phyloP scores from a whole-genome alignment of 2,113 vertebrate genomes.

The Copsychus sechellarum region DNA sequence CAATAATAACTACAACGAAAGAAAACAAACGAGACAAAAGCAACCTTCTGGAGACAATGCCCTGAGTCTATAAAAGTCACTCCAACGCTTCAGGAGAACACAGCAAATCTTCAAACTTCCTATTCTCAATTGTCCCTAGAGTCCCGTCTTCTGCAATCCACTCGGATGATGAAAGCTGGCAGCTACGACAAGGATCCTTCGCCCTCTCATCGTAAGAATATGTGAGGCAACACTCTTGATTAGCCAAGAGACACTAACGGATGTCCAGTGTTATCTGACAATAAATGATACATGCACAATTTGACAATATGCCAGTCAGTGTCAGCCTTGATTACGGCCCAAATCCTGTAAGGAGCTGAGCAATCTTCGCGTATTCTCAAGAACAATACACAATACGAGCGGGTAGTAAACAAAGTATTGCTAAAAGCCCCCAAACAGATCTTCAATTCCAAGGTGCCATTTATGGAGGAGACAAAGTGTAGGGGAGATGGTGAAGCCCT shows the following conservation, averaged over 20 bases:
- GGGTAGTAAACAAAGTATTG: not conserved
- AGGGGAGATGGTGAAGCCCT: slow-evolving; percentile 21
- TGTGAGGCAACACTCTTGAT: slow-evolving; percentile 48
- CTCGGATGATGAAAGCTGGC: slow-evolving; percentile 45
- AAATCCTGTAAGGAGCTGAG: slow-evolving; percentile 63
- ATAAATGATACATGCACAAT: slow-evolving; percentile 36
- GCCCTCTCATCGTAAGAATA: slow-evolving; percentile 29
- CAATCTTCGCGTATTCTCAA: slow-evolving; percentile 36
- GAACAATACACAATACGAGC: not conserved
- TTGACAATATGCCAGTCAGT: slow-evolving; percentile 60
- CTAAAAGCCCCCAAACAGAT: slow-evolving; percentile 32
- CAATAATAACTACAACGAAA: not conserved
- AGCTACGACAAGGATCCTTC: slow-evolving; percentile 30
- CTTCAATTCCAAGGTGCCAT: slow-evolving; percentile 6
- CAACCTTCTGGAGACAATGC: slow-evolving; percentile 5
- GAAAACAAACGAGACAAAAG: not conserved
- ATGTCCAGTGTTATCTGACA: slow-evolving; percentile 53
- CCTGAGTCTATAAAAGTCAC: slow-evolving; percentile 29
- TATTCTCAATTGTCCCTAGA: slow-evolving; percentile 43
- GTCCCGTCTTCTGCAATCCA: not conserved
- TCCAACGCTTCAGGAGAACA: slow-evolving; percentile 45
- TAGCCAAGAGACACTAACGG: slow-evolving; percentile 57
- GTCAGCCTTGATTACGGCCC: slow-evolving; percentile 57
- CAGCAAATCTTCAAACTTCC: slow-evolving; percentile 31
- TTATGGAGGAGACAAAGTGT: not conserved